Base-by-base conservation (phyloP, 2,113 vertebrate species). In the Syngnathus typhle region DNA sequence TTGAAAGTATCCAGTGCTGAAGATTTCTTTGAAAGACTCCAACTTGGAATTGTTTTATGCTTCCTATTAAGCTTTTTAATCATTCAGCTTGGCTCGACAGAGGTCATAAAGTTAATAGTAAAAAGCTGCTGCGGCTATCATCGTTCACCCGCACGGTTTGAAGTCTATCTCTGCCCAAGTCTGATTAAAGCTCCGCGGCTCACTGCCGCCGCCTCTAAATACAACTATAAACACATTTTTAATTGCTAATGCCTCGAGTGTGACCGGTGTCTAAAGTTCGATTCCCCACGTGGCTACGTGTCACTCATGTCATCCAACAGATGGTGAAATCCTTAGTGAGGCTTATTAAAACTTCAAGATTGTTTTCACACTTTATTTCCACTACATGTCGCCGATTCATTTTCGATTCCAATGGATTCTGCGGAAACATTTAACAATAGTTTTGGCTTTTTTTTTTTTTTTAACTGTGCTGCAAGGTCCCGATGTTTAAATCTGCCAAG, bases 241-340 rank as follows among this genome's bases (percentile, higher is more conserved):
- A 89, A 87, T 87, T 89, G 78, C 83, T 81, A 86, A 73, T 83
- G 83, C 74, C 73, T 85, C 64, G 79, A 84, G 85, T 86, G 83
- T 85, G 85, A 86, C 82, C 79, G 64, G 52, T 74, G 77, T 85
- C 72, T 77, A 64, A 79, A 82, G 76, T 87, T 82, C 84, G 74
- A 59, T 62, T 80, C 72, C 46, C 13, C 55, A 16, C 59, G 60
- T 43, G 74, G 63, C 68, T 69, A 55, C 52, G 56, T 18, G 15
- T 55, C 37, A 37, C 41, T 75, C 67, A 64, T 70, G 71, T 79
- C 58, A 38, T 61, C 68, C 41, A 74, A 65, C 72, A 72, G 46
- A 77, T 70, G 65, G 68, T 60, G 58, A 74, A 70, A 74, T 66
- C 39, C 64, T 68, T 59, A 69, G 21, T 27, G 21, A 52, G 58